Evolutionary conservation across 2,888 invertebrate genomes (phyloP).

Genomic region (Melanophora roralis): DNA sequence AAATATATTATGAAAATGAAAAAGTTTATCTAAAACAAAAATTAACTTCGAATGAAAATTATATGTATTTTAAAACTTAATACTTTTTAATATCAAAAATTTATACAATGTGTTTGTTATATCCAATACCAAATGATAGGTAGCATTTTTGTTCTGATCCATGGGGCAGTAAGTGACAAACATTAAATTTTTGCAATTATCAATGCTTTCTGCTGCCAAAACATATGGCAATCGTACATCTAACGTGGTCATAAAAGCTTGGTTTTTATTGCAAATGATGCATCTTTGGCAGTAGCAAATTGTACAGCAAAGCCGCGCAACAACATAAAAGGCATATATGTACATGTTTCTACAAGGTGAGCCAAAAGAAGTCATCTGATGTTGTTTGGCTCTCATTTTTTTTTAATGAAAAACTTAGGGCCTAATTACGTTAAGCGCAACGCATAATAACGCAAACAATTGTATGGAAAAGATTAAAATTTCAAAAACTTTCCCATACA

Average conservation of each 20-base stretch:
- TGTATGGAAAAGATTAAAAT: too few species aligned
- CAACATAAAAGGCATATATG: conserved; percentile 69
- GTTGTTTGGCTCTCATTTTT: too few species aligned
- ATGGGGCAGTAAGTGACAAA: conserved; percentile 75
- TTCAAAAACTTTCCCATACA: too few species aligned
- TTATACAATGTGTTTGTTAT: conserved; percentile 64
- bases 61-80: neutral
- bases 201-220: conserved; percentile 64
- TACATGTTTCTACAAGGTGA: conserved; percentile 69
- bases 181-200: conserved; percentile 72
- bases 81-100: conserved; percentile 36
- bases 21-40: too few species aligned
- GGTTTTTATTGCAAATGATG: conserved; percentile 64
- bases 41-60: too few species aligned
- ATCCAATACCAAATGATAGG: conserved; percentile 72
- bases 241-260: conserved; percentile 66
- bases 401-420: too few species aligned
- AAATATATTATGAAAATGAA: too few species aligned
- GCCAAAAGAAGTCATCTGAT: too few species aligned
- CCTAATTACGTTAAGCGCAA: too few species aligned
- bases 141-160: conserved; percentile 72
- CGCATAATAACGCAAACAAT: too few species aligned
- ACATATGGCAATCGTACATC: conserved; percentile 67
- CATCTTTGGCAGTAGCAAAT: conserved; percentile 71
- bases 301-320: conserved; percentile 67